Evolutionary conservation across 30 jellyfish, hydroid and myxozoan species (phyloP).

Genomic region (Turritopsis rubra): DNA sequence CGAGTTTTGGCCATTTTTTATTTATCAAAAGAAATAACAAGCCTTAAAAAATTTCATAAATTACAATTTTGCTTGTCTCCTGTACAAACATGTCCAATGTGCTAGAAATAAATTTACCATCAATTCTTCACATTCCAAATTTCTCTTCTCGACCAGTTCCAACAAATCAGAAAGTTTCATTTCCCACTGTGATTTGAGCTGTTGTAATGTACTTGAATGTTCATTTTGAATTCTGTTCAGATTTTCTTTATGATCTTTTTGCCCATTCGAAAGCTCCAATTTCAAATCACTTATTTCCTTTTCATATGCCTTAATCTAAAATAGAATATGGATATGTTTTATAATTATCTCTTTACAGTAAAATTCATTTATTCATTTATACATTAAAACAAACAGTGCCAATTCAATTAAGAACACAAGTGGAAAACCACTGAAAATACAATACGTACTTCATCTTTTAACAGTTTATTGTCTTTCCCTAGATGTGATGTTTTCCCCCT

Average conservation of each 20-base stretch:
- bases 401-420: no score
- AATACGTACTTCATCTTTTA: background rate
- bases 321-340: background rate
- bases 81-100: no score
- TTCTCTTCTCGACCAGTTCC: background rate
- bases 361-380: no score
- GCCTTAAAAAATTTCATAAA: no score
- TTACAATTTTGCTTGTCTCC: no score
- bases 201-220: background rate
- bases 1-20: no score
- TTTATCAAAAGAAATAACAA: no score
- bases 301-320: background rate
- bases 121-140: background rate
- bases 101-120: no score
- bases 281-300: background rate
- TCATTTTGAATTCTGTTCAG: background rate
- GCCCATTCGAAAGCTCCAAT: background rate
- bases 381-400: no score
- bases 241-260: conserved; percentile 3
- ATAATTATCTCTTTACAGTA: no score
- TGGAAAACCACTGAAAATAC: no score
- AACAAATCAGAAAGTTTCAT: background rate
- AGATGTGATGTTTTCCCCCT: background rate
- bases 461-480: background rate
- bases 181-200: background rate